Evolutionary conservation across 2,113 vertebrate genomes (phyloP), one percentile per base, ranked within the genome.

Genomic region (Pampusana beccarii): DNA sequence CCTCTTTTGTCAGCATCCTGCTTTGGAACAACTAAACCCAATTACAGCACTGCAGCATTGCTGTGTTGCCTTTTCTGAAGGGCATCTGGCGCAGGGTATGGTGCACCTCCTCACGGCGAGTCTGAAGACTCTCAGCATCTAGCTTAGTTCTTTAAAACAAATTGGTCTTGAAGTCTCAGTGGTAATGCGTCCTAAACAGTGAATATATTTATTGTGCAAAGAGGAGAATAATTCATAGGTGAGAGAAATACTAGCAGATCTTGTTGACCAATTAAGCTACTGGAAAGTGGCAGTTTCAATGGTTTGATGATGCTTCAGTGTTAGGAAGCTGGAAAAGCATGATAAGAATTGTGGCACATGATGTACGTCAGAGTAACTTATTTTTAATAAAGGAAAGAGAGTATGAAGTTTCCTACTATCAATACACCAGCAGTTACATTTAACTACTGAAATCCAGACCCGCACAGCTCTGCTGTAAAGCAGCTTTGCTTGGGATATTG

Each of bases 31-130:
- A 13, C 57, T 67, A 64, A 90, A 75, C 9, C 24, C n/a, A 67
- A 24, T 26, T 57, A n/a, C 0, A 1, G 13, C 2, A 3, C 38
- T n/a, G 29, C 17, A 15, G 54, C 8, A 12, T 6, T 71, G 36
- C 38, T 44, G 61, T 33, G 33, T n/a, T 81, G 56, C 31, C 14
- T 80, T 62, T 74, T 64, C 46, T 51, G 44, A 81, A 84, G 24
- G 38, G 28, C 5, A 6, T 19, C 65, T 26, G 17, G 21, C n/a
- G 18, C 36, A 21, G n/a, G 20, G 34, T 53, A 75, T 92, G 79
- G 54, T 51, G 56, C 11, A 40, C 21, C 60, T 73, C 83, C n/a
- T 73, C 14, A 2, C 0, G 1, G 50, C 11, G 5, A 61, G 9
- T 40, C 40, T 60, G 80, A 90, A 51, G 1, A 4, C 33, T 72